Conservation (phyloP, 2,797 vertebrate genomes). For the Anolis apletophallus region DNA sequence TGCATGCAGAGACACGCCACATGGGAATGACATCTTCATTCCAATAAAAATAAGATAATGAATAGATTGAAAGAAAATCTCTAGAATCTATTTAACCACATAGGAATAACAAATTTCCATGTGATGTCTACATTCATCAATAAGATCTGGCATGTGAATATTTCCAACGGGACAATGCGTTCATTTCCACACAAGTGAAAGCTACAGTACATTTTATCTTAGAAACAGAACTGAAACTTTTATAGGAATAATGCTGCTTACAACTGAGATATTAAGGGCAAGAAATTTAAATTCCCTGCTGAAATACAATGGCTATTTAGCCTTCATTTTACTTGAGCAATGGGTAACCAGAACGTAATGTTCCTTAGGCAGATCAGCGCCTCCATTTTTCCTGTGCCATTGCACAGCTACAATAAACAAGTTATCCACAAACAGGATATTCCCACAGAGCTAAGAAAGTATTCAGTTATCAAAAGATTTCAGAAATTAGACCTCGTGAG, state of each 20-base stretch:
- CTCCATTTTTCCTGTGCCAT: not conserved
- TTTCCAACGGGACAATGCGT: not conserved
- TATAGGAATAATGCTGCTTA: not conserved
- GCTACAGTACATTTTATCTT: not conserved
- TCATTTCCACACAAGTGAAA: not conserved
- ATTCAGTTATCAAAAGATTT: conserved; percentile 11
- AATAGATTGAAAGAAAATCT: not conserved
- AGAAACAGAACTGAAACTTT: not conserved
- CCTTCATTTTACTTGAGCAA: not conserved
- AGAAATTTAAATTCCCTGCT: not conserved
- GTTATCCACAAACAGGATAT: conserved; percentile 32
- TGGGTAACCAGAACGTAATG: not conserved
- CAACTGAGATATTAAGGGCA: not conserved
- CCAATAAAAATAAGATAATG: not conserved
- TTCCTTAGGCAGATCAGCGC: not conserved
- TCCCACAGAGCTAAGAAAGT: not conserved
- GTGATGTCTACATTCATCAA: not conserved
- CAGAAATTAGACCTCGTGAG: conserved; percentile 8
- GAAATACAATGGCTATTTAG: conserved; percentile 6
- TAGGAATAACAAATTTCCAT: not conserved
- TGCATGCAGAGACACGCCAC: not conserved
- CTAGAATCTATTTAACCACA: not conserved
- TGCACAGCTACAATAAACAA: conserved; percentile 12
- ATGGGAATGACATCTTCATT: not conserved
- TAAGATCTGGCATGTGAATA: not conserved